Evolutionary conservation across 2,888 invertebrate species (phyloP).

Genomic region (Macrophya alboannulata): DNA sequence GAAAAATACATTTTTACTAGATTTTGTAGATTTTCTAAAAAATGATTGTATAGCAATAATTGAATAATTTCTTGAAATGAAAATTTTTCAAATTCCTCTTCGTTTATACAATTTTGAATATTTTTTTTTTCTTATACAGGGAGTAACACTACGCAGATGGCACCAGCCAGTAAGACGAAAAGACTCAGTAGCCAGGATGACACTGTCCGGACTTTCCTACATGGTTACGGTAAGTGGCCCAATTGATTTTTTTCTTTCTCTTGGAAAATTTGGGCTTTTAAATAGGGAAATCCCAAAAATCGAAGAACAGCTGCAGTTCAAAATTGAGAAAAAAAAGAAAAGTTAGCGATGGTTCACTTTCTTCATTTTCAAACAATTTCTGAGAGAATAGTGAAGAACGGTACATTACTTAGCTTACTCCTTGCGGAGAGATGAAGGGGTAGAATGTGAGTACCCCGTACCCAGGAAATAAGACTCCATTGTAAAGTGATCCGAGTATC

Average conservation of each 20-base stretch:
- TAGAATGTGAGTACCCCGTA: background rate
- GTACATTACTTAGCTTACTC: background rate
- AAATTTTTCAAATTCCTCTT: background rate
- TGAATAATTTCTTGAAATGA: background rate
- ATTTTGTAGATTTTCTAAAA: no score
- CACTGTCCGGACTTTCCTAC: slow-evolving; percentile 90
- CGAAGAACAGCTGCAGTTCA: background rate
- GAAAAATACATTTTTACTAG: no score
- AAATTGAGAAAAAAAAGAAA: background rate
- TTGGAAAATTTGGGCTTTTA: background rate
- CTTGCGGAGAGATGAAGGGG: background rate
- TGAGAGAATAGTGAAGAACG: no score
- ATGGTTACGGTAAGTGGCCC: slow-evolving; percentile 87
- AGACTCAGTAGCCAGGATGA: slow-evolving; percentile 92
- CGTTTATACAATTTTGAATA: background rate
- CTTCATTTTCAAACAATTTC: no score
- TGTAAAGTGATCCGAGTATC: background rate
- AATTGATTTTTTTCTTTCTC: background rate
- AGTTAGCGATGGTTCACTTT: no score
- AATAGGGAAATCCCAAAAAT: background rate
- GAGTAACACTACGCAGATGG: slow-evolving; percentile 80
- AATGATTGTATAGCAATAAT: no score
- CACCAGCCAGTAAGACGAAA: slow-evolving; percentile 83
- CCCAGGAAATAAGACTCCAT: slow-evolving; percentile 8
- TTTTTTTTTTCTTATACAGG: slow-evolving; percentile 76